These are phyloP conservation scores for Sakesphorus luctuosus DNA, from an alignment of 2,113 vertebrate species.

Conservation along the genomic window DNA sequence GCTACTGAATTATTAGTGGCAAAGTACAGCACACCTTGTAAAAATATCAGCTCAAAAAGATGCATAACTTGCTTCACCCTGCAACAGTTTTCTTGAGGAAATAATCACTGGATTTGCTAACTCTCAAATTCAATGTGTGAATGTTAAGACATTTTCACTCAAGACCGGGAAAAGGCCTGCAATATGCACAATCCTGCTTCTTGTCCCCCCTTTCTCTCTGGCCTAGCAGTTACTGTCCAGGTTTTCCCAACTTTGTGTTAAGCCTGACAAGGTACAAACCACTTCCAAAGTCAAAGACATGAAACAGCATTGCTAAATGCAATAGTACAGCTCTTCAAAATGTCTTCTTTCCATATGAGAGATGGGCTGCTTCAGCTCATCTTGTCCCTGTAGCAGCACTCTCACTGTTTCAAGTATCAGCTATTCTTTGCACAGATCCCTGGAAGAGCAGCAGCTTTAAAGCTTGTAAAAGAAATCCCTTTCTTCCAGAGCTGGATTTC, in stretches of 20 bases:
- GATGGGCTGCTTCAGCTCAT: neutral
- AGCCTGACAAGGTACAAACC: neutral
- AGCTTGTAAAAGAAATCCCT: neutral
- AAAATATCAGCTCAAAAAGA: neutral
- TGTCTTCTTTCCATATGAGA: neutral
- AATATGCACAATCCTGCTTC: neutral
- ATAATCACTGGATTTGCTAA: neutral
- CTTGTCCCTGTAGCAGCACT: neutral
- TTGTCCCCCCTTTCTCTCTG: neutral
- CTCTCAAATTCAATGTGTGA: neutral
- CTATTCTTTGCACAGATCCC: neutral
- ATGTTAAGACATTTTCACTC: neutral
- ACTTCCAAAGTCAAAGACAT: fast-evolving
- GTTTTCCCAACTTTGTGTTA: neutral
- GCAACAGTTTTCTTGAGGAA: neutral
- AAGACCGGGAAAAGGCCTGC: neutral
- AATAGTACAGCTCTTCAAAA: neutral
- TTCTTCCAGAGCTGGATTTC: neutral
- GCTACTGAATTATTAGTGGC: neutral
- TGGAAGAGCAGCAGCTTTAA: neutral
- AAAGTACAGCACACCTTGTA: neutral
- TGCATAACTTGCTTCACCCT: neutral
- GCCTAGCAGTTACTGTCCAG: neutral
- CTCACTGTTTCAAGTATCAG: neutral
- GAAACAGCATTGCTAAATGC: neutral